Percentiles rank a stretch among this genome's conserved stretches.
phyloP scores from a whole-genome alignment of 2,888 invertebrate genomes.

The Coecobrya sp. region DNA sequence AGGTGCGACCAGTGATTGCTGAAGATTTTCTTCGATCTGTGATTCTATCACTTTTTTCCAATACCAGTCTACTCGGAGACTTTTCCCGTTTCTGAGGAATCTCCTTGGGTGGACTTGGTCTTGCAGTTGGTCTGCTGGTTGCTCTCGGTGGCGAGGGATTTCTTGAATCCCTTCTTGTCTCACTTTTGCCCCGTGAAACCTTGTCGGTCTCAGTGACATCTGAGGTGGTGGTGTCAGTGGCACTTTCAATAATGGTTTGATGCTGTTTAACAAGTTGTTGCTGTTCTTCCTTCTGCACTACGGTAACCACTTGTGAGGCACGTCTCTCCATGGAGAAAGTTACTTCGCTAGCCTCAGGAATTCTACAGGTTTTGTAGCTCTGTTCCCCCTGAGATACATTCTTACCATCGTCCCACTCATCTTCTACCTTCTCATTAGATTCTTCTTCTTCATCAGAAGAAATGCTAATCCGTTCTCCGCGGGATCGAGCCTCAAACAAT shows the following conservation, averaged over 20 bases:
- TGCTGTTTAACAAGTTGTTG: neutral
- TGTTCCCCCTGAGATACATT: neutral
- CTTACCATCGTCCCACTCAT: neutral
- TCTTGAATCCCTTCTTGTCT: neutral
- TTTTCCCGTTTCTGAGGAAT: neutral
- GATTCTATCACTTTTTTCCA: constrained; percentile 1
- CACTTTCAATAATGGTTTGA: neutral
- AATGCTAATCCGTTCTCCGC: constrained; percentile 85
- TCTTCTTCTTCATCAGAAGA: constrained; percentile 80
- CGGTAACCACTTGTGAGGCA: constrained; percentile 32
- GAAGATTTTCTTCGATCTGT: constrained; percentile 46
- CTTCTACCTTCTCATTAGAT: neutral
- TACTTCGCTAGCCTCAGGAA: constrained; percentile 50
- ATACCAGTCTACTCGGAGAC: neutral
- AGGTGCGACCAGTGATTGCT: neutral
- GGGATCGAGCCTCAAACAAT: constrained; percentile 85
- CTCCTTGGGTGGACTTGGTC: neutral
- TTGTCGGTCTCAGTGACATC: neutral
- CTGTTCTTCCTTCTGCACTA: constrained; percentile 14
- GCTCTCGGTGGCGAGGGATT: neutral
- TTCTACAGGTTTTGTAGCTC: constrained; percentile 38
- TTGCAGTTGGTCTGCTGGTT: neutral
- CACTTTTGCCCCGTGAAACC: neutral
- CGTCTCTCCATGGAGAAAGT: constrained; percentile 55
- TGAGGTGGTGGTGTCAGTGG: neutral